These are phyloP conservation scores for Steinernema carpocapsae DNA, from an alignment of 2,888 invertebrate genomes.

Conservation along the genomic window DNA sequence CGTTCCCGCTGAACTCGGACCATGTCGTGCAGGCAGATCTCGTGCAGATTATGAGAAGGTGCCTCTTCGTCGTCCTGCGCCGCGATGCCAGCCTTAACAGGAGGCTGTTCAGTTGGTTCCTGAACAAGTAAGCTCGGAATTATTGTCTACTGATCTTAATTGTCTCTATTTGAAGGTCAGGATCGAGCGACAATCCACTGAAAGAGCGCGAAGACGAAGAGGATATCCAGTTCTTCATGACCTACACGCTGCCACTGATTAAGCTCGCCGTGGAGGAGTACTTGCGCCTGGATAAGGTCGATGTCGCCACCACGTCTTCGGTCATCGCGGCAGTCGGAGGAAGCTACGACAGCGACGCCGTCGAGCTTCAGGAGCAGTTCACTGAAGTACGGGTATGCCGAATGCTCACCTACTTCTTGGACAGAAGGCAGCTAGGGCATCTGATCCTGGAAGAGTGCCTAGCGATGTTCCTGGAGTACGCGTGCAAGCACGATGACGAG, in stretches of 20 bases:
- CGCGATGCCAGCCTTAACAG: conserved; percentile 88
- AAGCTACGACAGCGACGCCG: conserved; percentile 37
- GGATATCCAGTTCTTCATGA: conserved; percentile 51
- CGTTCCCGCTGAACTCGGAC: conserved; percentile 83
- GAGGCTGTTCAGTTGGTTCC: conserved; percentile 82
- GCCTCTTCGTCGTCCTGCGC: conserved; percentile 77
- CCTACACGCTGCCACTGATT: conserved; percentile 51
- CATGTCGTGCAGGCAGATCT: conserved; percentile 63
- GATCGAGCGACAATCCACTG: conserved; percentile 49
- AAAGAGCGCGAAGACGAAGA: conserved; percentile 49
- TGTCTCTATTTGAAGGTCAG: conserved; percentile 23
- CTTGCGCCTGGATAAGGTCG: conserved; percentile 55
- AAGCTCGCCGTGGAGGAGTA: conserved; percentile 48
- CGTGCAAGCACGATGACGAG: conserved; percentile 42
- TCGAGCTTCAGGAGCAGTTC: conserved; percentile 61
- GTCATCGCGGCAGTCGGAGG: conserved; percentile 40
- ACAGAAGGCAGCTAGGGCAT: conserved; percentile 84
- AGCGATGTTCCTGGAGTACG: conserved; percentile 77
- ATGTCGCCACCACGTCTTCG: conserved; percentile 45
- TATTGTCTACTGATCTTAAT: not conserved
- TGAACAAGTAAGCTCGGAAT: conserved; percentile 53
- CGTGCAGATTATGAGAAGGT: conserved; percentile 61
- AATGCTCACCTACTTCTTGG: conserved; percentile 82
- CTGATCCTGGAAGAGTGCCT: conserved; percentile 80
- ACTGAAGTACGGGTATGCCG: conserved; percentile 74